These are phyloP conservation scores for Columba janthina DNA, from an alignment of 2,113 vertebrate species.

Conservation along the genomic window DNA sequence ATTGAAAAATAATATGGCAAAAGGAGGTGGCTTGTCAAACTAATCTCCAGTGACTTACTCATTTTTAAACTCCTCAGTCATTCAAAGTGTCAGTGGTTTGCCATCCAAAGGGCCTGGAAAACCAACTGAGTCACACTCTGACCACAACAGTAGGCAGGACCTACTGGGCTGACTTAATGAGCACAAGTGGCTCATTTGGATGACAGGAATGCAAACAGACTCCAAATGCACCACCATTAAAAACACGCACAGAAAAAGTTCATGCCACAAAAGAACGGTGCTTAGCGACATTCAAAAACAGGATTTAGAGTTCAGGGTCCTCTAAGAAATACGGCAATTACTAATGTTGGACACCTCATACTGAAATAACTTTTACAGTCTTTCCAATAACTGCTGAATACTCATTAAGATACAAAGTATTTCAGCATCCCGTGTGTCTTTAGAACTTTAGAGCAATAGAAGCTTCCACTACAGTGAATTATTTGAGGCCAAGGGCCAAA, in stretches of 20 bases:
- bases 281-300: not conserved
- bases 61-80: not conserved
- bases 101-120: conserved; percentile 5
- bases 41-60: not conserved
- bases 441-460: not conserved
- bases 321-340: not conserved
- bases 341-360: not conserved
- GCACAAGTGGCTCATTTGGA: not conserved
- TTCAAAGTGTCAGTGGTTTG: conserved; percentile 31
- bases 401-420: too few relatives aligned
- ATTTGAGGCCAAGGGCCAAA: not conserved
- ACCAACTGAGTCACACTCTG: not conserved
- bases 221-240: not conserved
- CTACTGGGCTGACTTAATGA: not conserved
- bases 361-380: not conserved
- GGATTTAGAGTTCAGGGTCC: not conserved
- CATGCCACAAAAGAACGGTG: not conserved
- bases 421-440: not conserved
- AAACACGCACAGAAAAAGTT: not conserved
- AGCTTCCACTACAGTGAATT: not conserved
- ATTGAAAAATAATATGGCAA: not conserved
- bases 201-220: not conserved
- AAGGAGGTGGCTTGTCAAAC: not conserved
- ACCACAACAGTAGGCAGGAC: not conserved
- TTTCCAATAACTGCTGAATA: not conserved